These are phyloP conservation scores for Drepanosiphum platanoidis DNA, from an alignment of 2,888 invertebrate genomes.

Conservation along the genomic window DNA sequence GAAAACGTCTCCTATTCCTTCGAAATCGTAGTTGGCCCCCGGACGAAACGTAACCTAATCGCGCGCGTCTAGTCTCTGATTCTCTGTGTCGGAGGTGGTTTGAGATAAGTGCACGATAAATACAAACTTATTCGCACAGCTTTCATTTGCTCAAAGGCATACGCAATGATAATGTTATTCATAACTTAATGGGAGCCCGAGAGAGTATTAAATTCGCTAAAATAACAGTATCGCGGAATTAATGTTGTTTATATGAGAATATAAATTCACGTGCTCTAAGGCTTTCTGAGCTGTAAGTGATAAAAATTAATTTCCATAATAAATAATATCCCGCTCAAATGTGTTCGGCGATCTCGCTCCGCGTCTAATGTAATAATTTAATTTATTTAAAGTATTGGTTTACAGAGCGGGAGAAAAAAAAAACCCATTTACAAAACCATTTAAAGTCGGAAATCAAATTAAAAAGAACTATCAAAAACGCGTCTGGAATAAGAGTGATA, in stretches of 20 bases:
- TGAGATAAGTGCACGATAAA: conserved; percentile 43
- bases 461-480: not conserved
- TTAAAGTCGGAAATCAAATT: conserved; percentile 21
- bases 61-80: not conserved
- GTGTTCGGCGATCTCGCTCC: not conserved
- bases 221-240: conserved; percentile 45
- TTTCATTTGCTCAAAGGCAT: conserved; percentile 27
- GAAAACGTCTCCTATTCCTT: too few species aligned
- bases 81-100: not conserved
- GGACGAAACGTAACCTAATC: not conserved
- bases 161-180: conserved; percentile 55
- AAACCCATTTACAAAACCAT: not conserved
- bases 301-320: conserved; percentile 57
- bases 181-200: conserved; percentile 42
- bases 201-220: conserved; percentile 55
- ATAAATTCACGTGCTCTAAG: conserved; percentile 32
- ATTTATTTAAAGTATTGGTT: conserved; percentile 22
- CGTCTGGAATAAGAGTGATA: not conserved
- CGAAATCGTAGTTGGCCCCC: too few species aligned
- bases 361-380: not conserved
- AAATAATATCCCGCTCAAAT: conserved; percentile 14
- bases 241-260: conserved; percentile 46
- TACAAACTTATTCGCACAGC: conserved; percentile 36
- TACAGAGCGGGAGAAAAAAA: not conserved
- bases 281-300: conserved; percentile 27